Evolutionary conservation across 1,140 invertebrate species (phyloP).

Genomic region (Drosophila kanapiae): DNA sequence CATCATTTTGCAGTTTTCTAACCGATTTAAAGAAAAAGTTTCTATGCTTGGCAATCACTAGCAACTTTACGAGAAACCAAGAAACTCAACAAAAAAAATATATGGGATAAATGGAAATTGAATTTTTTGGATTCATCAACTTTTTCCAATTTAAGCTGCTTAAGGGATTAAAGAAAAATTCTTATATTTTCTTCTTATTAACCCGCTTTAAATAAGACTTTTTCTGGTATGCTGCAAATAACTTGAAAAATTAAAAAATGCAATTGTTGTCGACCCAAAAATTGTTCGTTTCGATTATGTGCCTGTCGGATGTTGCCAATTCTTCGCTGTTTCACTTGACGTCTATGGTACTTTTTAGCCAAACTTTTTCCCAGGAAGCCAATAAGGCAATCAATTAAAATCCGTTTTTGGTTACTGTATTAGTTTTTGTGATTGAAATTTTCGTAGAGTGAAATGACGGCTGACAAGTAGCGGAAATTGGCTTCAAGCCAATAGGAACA

Average conservation of each 20-base stretch:
- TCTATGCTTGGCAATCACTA: conserved; percentile 21
- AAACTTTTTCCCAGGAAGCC: conserved; percentile 3
- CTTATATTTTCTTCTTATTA: neutral
- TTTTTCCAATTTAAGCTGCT: conserved; percentile 1
- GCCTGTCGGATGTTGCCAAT: conserved; percentile 26
- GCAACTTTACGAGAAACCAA: conserved; percentile 1
- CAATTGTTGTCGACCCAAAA: neutral
- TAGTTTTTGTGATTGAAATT: conserved; percentile 22
- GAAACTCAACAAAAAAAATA: conserved; percentile 10
- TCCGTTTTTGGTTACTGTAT: conserved; percentile 38
- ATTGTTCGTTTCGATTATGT: conserved; percentile 22
- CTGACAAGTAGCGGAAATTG: conserved; percentile 31
- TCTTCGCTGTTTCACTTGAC: conserved; percentile 52
- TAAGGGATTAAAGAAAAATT: conserved; percentile 2
- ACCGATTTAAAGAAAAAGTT: conserved; percentile 40
- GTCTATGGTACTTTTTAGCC: conserved; percentile 46
- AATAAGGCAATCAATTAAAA: conserved; percentile 65
- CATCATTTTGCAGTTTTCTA: conserved; percentile 53
- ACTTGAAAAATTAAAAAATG: neutral
- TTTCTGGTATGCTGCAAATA: neutral
- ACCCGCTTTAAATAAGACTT: conserved; percentile 1
- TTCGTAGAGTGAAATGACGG: conserved; percentile 39
- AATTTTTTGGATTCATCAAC: neutral
- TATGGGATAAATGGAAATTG: neutral
- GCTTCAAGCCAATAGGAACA: neutral